Evolutionary conservation across 2,888 invertebrate species (phyloP).

Genomic region (Limnephilus marmoratus): DNA sequence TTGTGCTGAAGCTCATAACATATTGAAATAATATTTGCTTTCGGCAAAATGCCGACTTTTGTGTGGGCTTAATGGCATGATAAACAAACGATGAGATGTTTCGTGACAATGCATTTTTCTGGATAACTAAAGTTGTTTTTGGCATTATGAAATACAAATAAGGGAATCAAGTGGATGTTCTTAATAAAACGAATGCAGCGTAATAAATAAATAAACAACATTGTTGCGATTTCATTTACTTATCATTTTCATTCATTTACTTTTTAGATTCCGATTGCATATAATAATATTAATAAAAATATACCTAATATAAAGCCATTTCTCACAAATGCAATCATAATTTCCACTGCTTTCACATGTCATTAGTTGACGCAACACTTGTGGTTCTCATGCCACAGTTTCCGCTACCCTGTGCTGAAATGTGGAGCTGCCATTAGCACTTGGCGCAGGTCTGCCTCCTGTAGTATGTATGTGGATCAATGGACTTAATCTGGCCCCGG

Average conservation of each 20-base stretch:
- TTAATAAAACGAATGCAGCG: not conserved
- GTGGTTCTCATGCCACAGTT: not conserved
- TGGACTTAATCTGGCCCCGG: constrained; percentile 13
- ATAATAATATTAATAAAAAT: too few relatives aligned
- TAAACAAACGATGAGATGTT: too few relatives aligned
- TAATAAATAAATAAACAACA: too few relatives aligned
- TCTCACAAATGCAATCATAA: not conserved
- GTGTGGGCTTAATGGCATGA: too few relatives aligned
- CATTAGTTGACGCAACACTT: not conserved
- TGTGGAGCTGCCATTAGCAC: constrained; percentile 15
- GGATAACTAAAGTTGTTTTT: too few relatives aligned
- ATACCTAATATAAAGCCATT: not conserved
- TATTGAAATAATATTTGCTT: too few relatives aligned
- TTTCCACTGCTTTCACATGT: not conserved
- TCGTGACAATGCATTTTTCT: too few relatives aligned
- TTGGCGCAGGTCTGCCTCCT: too few relatives aligned
- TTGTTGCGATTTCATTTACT: not conserved
- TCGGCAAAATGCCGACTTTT: too few relatives aligned
- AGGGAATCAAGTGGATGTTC: not conserved
- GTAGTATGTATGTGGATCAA: constrained; percentile 5
- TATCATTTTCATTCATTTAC: too few relatives aligned
- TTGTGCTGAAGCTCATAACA: too few relatives aligned
- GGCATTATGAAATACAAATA: too few relatives aligned
- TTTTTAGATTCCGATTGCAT: not conserved
- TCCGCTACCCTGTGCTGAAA: not conserved